Evolutionary conservation across 2,797 vertebrate species (phyloP).

Genomic region (Otus scops): DNA sequence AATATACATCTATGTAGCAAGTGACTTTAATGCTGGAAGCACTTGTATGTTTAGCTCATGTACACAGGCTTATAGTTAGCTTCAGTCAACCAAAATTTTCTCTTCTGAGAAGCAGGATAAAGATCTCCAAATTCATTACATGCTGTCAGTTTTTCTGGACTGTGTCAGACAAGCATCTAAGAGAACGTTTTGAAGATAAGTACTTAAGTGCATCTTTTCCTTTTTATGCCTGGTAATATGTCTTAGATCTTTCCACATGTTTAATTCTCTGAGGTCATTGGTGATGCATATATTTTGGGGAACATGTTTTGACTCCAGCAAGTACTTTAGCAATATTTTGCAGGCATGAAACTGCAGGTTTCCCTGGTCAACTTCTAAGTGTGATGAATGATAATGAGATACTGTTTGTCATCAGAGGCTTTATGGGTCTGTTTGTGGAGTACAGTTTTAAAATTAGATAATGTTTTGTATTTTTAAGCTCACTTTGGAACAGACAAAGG

Average conservation of each 20-base stretch:
- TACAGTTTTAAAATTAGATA: not conserved
- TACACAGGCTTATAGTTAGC: not conserved
- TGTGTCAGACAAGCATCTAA: not conserved
- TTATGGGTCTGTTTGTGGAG: not conserved
- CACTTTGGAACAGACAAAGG: not conserved
- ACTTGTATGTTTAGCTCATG: not conserved
- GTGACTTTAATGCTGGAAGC: not conserved
- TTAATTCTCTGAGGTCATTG: not conserved
- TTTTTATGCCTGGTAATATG: not conserved
- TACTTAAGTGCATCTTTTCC: not conserved
- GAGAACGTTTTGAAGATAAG: not conserved
- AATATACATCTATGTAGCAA: not conserved
- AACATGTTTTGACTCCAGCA: not conserved
- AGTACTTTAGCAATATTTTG: not conserved
- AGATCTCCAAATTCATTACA: not conserved
- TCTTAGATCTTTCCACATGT: not conserved
- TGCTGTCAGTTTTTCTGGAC: not conserved
- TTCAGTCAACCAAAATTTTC: not conserved
- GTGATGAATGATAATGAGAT: not conserved
- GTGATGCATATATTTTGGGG: not conserved
- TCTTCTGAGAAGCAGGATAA: not conserved
- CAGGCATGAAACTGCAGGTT: not conserved
- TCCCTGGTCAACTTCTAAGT: not conserved
- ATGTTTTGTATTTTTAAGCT: not conserved
- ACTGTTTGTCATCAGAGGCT: not conserved